Evolutionary conservation across 2,113 vertebrate species (phyloP).

Genomic region (Cariama cristata): DNA sequence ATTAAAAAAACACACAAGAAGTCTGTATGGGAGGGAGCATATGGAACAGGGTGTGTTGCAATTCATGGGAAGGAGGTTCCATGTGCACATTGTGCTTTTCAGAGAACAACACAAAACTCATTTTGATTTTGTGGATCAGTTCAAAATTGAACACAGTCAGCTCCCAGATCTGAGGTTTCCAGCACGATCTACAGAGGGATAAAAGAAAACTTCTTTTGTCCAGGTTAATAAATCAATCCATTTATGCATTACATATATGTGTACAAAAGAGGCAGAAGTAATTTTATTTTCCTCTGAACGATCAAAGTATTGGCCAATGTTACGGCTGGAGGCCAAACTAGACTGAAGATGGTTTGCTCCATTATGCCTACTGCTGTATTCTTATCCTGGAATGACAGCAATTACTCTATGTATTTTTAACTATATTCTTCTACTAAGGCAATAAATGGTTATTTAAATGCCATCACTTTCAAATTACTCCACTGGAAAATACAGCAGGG

Average conservation of each 20-base stretch:
- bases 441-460: slow-evolving; percentile 80
- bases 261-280: neutral
- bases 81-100: neutral
- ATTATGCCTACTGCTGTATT: slow-evolving; percentile 64
- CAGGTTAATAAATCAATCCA: slow-evolving; percentile 9
- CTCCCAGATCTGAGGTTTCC: neutral
- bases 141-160: neutral
- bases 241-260: neutral
- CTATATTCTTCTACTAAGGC: slow-evolving; percentile 69
- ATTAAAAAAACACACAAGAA: neutral
- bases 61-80: neutral
- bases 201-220: neutral
- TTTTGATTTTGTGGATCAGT: neutral
- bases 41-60: neutral
- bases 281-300: slow-evolving; percentile 29
- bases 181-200: neutral
- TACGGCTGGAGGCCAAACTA: slow-evolving; percentile 47
- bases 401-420: slow-evolving; percentile 72
- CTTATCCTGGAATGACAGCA: slow-evolving; percentile 62
- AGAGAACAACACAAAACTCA: neutral
- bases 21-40: neutral
- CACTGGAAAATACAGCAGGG: slow-evolving; percentile 68
- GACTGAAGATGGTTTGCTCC: slow-evolving; percentile 57
- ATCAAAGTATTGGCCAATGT: slow-evolving; percentile 32
- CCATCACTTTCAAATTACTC: slow-evolving; percentile 75